Evolutionary conservation across 1,140 invertebrate genomes (phyloP).

Genomic region (Caenorhabditis brenneri): DNA sequence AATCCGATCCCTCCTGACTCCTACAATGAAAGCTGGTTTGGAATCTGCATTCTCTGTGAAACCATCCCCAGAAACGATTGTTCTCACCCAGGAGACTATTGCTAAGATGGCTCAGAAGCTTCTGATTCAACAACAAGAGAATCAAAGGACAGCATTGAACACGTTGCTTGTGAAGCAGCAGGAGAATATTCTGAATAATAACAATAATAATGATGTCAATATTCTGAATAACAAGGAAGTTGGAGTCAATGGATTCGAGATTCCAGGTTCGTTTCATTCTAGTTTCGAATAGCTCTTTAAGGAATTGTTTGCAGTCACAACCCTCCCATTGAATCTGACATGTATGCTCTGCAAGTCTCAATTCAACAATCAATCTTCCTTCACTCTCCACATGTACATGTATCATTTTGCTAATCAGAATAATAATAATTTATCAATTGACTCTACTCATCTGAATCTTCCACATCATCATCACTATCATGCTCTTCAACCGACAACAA

Average conservation of each 20-base stretch:
- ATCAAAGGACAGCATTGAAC: not conserved
- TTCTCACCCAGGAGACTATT: constrained; percentile 45
- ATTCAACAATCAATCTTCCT: constrained; percentile 45
- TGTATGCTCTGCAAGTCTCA: constrained; percentile 52
- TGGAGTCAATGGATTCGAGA: not conserved
- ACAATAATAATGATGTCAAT: not conserved
- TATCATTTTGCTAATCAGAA: constrained; percentile 37
- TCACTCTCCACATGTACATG: constrained; percentile 53
- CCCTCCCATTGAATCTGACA: constrained; percentile 29
- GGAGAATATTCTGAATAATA: constrained; percentile 31
- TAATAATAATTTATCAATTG: not conserved
- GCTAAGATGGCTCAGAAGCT: constrained; percentile 47
- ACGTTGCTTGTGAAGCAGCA: constrained; percentile 12
- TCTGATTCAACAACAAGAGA: constrained; percentile 40
- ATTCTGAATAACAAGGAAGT: constrained; percentile 19
- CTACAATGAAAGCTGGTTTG: not conserved
- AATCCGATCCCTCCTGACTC: constrained; percentile 23
- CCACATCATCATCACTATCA: not conserved
- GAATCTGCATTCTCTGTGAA: not conserved
- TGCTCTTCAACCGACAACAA: not conserved
- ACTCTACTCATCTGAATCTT: not conserved
- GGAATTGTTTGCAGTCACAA: not conserved
- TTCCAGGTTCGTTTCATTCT: too few species aligned
- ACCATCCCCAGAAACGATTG: not conserved
- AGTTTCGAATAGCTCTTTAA: too few species aligned